A percentile compares a stretch with the other conserved stretches of the same genome.
Conservation (phyloP, 2,797 vertebrate species). For the Crocidura indochinensis region DNA sequence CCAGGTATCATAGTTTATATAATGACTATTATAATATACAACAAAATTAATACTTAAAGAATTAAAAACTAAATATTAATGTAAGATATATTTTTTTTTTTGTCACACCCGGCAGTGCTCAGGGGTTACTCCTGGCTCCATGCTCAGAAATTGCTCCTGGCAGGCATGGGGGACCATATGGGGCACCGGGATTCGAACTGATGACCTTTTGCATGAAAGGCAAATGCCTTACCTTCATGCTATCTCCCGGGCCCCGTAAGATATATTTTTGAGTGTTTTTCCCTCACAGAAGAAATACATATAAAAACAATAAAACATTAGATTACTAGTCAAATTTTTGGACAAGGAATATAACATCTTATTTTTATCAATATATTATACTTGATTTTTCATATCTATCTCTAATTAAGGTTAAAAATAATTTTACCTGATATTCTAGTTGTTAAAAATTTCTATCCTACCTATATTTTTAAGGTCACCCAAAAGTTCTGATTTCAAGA, state of each 20-base stretch:
- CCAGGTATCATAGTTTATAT: not conserved
- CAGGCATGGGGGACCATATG: too few species aligned
- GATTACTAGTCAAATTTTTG: not conserved
- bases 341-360: slow-evolving; percentile 4
- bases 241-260: too few species aligned
- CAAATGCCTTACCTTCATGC: too few species aligned
- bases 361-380: slow-evolving; percentile 41
- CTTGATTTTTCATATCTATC: not conserved
- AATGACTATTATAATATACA: not conserved
- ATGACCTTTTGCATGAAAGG: too few species aligned
- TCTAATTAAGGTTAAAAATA: not conserved
- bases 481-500: not conserved
- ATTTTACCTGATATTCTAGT: not conserved
- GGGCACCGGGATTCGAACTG: too few species aligned
- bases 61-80: slow-evolving; percentile 29
- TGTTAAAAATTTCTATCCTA: slow-evolving; percentile 29
- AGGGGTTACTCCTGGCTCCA: too few species aligned
- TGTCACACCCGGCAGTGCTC: too few species aligned
- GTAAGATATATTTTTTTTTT: slow-evolving; percentile 28
- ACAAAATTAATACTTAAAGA: not conserved
- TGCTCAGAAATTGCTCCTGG: too few species aligned
- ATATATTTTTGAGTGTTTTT: slow-evolving; percentile 11
- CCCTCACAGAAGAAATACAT: not conserved
- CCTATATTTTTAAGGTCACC: not conserved
- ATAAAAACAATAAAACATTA: not conserved